Conservation (phyloP, 2,888 invertebrate species). For the Drosophila anomalata region DNA sequence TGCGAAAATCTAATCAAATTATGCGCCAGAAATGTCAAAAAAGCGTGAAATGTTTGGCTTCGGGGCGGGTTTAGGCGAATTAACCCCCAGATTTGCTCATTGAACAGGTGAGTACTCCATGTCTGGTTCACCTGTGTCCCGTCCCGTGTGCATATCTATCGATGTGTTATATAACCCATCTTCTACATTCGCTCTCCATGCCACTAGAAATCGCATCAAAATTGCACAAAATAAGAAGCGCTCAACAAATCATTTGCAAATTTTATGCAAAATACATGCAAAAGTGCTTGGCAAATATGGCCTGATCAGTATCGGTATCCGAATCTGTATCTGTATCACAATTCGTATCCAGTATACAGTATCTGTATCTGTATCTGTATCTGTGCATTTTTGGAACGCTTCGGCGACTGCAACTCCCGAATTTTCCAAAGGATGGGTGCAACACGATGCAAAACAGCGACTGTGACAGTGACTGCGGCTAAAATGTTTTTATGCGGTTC, state of each 20-base stretch:
- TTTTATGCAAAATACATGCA: slow-evolving; percentile 74
- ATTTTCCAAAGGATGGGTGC: slow-evolving; percentile 6
- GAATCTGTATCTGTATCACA: slow-evolving; percentile 24
- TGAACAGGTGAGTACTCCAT: slow-evolving; percentile 21
- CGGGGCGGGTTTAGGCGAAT: slow-evolving; percentile 44
- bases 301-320: slow-evolving; percentile 29
- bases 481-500: slow-evolving; percentile 78
- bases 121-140: slow-evolving; percentile 18
- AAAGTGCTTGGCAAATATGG: slow-evolving; percentile 74
- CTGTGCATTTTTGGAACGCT: slow-evolving; percentile 60
- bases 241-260: slow-evolving; percentile 68
- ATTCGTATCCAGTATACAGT: slow-evolving; percentile 12
- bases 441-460: slow-evolving; percentile 11
- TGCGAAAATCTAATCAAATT: slow-evolving; percentile 76
- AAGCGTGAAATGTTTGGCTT: slow-evolving; percentile 72
- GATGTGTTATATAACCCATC: slow-evolving; percentile 9
- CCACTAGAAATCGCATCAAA: slow-evolving; percentile 64
- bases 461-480: slow-evolving; percentile 40
- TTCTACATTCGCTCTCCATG: not conserved
- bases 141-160: not conserved
- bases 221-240: slow-evolving; percentile 71
- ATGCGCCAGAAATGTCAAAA: slow-evolving; percentile 76
- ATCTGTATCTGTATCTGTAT: slow-evolving; percentile 16
- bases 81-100: slow-evolving; percentile 22
- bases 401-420: slow-evolving; percentile 35